These are phyloP conservation scores for Bradypodion pumilum DNA, from an alignment of 2,797 vertebrate genomes.

Conservation along the genomic window DNA sequence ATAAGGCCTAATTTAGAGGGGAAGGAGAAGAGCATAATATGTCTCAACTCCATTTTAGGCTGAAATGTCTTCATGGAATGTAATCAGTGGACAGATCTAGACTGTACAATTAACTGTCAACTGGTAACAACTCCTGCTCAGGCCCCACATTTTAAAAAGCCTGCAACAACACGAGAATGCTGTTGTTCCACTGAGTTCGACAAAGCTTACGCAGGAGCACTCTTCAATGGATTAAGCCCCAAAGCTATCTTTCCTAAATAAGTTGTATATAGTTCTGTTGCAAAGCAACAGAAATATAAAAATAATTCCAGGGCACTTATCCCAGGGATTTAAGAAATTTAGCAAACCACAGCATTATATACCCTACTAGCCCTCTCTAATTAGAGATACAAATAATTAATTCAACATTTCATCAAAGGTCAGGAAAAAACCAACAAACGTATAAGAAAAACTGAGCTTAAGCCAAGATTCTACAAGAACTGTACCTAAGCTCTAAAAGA, in stretches of 20 bases:
- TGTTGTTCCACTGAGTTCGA: neutral
- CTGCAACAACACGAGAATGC: neutral
- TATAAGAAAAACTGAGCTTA: conserved; percentile 63
- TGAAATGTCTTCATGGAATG: neutral
- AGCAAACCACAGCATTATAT: conserved; percentile 42
- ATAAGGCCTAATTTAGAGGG: neutral
- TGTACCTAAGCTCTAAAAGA: conserved; percentile 63
- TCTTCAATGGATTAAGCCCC: neutral
- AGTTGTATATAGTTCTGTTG: conserved; percentile 2
- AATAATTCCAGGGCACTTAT: conserved; percentile 24
- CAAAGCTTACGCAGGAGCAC: neutral
- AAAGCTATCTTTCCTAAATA: neutral
- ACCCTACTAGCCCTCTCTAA: conserved; percentile 54
- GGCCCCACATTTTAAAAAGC: neutral
- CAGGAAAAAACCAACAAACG: conserved; percentile 59
- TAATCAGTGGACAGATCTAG: neutral
- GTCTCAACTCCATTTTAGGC: neutral
- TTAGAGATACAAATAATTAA: conserved; percentile 50
- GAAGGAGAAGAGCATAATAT: neutral
- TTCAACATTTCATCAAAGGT: conserved; percentile 47
- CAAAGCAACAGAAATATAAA: conserved; percentile 12
- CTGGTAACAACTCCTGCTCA: neutral
- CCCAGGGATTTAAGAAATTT: conserved; percentile 51
- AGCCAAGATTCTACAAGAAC: conserved; percentile 65
- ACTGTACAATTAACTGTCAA: neutral